Percentiles rank a stretch among this genome's conserved stretches.
phyloP scores from a whole-genome alignment of 2,113 vertebrate species.

The Myocastor coypus region DNA sequence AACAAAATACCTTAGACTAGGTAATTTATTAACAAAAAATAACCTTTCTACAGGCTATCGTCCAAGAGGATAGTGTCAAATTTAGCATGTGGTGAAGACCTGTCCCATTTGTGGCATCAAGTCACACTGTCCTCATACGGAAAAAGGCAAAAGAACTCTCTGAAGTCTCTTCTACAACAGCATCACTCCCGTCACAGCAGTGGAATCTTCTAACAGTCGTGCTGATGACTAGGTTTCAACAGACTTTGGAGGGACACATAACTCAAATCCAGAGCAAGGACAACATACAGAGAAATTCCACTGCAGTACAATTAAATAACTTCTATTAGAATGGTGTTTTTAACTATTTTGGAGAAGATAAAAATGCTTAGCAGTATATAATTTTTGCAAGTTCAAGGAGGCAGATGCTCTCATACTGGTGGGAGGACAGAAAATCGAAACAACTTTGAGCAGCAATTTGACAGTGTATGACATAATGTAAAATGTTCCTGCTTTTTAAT shows the following conservation, averaged over 20 bases:
- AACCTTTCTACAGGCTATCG: not conserved
- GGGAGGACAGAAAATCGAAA: not conserved
- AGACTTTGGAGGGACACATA: not conserved
- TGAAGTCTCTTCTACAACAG: not conserved
- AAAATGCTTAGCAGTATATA: not conserved
- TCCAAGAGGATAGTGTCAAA: not conserved
- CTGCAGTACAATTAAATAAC: not conserved
- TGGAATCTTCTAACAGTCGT: not conserved
- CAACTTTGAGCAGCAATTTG: not conserved
- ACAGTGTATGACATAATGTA: not conserved
- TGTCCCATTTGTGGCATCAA: not conserved
- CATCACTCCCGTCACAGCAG: too few relatives aligned
- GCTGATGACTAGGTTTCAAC: not conserved
- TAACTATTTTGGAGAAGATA: not conserved
- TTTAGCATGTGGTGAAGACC: not conserved
- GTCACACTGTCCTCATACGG: not conserved
- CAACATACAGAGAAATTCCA: not conserved
- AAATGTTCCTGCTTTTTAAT: not conserved
- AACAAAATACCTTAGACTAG: not conserved
- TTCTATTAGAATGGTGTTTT: not conserved
- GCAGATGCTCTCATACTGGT: not conserved
- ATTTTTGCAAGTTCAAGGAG: conserved; percentile 10
- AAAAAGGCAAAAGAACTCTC: not conserved
- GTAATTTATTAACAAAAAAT: not conserved
- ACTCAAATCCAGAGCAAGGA: not conserved